These are phyloP conservation scores for Drosophila nigritarsus DNA, from an alignment of 2,888 invertebrate genomes.

Conservation along the genomic window DNA sequence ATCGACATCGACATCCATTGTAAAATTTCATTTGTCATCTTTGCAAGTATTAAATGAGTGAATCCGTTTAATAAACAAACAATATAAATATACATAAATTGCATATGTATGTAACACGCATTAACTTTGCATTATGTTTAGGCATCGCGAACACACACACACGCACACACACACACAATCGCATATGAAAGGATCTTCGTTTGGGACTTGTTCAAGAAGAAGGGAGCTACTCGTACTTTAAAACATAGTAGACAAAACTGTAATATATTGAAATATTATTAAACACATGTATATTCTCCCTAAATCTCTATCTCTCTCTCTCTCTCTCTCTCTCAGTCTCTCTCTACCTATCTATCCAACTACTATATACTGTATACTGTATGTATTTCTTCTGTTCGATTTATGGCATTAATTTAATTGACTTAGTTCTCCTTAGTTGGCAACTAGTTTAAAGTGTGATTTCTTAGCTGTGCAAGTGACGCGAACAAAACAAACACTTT, in stretches of 20 bases:
- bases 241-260: conserved; percentile 64
- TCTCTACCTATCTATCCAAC: conserved; percentile 16
- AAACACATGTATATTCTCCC: conserved; percentile 48
- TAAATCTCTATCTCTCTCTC: conserved; percentile 34
- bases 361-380: conserved; percentile 29
- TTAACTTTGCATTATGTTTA: conserved; percentile 52
- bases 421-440: conserved; percentile 38
- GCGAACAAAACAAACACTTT: conserved; percentile 55
- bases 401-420: conserved; percentile 35
- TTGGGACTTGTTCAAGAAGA: conserved; percentile 41
- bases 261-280: conserved; percentile 56
- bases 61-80: conserved; percentile 62
- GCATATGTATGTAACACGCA: conserved; percentile 44
- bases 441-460: conserved; percentile 24
- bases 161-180: neutral
- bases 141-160: conserved; percentile 35
- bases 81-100: conserved; percentile 29
- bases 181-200: conserved; percentile 36
- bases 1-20: conserved; percentile 58
- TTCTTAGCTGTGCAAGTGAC: conserved; percentile 54
- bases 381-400: conserved; percentile 42
- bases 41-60: conserved; percentile 75
- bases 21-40: conserved; percentile 74
- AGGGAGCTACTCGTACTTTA: conserved; percentile 63
- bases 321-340: neutral